phyloP scores from a whole-genome alignment of 2,797 vertebrate genomes.

The Momotus momota region DNA sequence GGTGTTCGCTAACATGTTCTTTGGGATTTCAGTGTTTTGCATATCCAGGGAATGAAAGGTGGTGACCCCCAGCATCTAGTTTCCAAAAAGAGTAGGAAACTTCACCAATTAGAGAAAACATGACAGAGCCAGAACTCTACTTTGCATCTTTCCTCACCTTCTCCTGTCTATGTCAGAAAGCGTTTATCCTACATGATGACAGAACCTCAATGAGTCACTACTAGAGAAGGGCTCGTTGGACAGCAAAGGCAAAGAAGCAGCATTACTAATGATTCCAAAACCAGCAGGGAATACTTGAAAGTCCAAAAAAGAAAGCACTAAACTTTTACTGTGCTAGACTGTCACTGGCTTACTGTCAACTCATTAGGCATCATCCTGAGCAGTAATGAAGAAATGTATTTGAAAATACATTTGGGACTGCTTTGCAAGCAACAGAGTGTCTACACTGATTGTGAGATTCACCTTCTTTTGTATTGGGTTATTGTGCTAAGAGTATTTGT shows the following conservation, averaged over 20 bases:
- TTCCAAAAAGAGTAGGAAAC: constrained; percentile 24
- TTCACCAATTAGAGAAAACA: neutral
- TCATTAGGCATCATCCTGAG: constrained; percentile 48
- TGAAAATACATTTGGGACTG: constrained; percentile 53
- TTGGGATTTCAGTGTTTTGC: neutral
- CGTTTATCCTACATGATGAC: neutral
- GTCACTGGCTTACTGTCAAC: constrained; percentile 61
- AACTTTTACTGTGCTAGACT: constrained; percentile 44
- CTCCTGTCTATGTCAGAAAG: constrained; percentile 1
- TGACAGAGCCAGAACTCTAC: neutral
- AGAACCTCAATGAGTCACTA: constrained; percentile 55
- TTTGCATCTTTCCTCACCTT: constrained; percentile 45
- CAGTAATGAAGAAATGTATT: constrained; percentile 44
- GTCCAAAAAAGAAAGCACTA: constrained; percentile 71
- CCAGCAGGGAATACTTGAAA: constrained; percentile 49
- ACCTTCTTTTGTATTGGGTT: constrained; percentile 9
- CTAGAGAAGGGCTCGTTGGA: constrained; percentile 41
- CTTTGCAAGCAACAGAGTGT: constrained; percentile 31
- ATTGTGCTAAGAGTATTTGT: constrained; percentile 5
- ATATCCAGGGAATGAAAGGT: neutral
- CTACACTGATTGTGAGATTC: constrained; percentile 8
- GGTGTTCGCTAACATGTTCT: neutral
- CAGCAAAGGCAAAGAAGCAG: constrained; percentile 27
- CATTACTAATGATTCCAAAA: constrained; percentile 4
- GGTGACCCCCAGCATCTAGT: neutral